A percentile compares a stretch with the other conserved stretches of the same genome.
These are phyloP conservation scores for Brienomyrus longianalis DNA, from an alignment of 2,113 vertebrate species.

Conservation along the genomic window DNA sequence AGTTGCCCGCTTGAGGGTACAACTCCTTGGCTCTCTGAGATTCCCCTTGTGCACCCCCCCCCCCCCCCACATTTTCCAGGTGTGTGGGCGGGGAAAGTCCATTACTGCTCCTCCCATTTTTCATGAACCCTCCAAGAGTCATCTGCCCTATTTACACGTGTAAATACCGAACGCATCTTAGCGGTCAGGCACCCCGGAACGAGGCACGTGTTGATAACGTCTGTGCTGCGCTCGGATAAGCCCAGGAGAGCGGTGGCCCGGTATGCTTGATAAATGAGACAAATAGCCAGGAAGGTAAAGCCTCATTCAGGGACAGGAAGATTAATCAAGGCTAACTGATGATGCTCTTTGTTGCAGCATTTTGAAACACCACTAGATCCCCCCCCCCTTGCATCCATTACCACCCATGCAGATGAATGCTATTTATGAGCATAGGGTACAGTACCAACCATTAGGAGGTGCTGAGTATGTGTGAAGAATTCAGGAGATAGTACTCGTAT, in stretches of 20 bases:
- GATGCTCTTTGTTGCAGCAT: not conserved
- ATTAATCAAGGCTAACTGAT: conserved; percentile 6
- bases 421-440: not conserved
- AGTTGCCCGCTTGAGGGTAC: not conserved
- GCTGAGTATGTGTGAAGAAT: not conserved
- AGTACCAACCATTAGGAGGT: not conserved
- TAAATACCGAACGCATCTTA: not conserved
- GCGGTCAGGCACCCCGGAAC: not conserved
- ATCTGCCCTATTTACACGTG: not conserved
- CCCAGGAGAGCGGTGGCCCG: not conserved
- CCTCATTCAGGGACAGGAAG: not conserved
- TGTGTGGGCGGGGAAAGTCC: not conserved
- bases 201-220: not conserved
- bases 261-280: not conserved
- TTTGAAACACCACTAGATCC: not conserved
- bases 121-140: not conserved
- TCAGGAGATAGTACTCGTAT: not conserved
- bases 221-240: not conserved
- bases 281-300: not conserved
- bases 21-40: not conserved
- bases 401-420: not conserved
- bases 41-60: not conserved
- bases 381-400: not conserved
- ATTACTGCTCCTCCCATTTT: not conserved
- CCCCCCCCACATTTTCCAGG: not conserved